phyloP scores from a whole-genome alignment of 2,888 invertebrate genomes.

The Acronicta leporina region DNA sequence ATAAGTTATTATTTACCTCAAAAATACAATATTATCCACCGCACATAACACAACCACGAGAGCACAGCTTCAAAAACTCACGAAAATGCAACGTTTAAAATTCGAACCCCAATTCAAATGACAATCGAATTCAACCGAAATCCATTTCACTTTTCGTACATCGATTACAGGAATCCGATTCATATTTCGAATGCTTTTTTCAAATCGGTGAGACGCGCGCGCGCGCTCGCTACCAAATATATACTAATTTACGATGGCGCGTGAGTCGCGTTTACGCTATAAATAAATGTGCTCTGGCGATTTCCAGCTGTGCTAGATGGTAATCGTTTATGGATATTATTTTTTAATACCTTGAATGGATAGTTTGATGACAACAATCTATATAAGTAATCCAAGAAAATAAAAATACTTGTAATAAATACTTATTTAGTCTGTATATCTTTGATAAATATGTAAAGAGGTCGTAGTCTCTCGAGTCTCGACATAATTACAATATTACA shows the following conservation, averaged over 20 bases:
- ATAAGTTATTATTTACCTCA: conserved; percentile 43
- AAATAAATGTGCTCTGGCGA: conserved; percentile 69
- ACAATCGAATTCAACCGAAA: conserved; percentile 41
- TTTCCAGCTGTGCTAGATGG: conserved; percentile 58
- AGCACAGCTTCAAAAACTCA: conserved; percentile 42
- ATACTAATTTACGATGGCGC: conserved; percentile 74
- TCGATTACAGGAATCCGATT: conserved; percentile 49
- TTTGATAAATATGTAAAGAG: conserved; percentile 16
- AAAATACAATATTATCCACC: conserved; percentile 35
- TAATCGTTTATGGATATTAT: conserved; percentile 51
- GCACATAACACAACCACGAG: conserved; percentile 40
- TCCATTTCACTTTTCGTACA: conserved; percentile 43
- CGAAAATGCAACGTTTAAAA: conserved; percentile 38
- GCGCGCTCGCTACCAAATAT: conserved; percentile 69
- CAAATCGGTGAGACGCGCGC: conserved; percentile 68
- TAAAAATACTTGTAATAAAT: background rate
- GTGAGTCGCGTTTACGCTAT: conserved; percentile 72
- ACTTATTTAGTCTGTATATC: background rate
- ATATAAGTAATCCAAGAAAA: background rate
- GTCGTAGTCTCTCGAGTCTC: background rate
- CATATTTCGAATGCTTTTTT: conserved; percentile 54
- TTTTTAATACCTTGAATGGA: conserved; percentile 36
- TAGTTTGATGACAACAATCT: conserved; percentile 10
- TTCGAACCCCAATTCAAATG: conserved; percentile 55
- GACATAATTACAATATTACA: conserved; percentile 13